Base-by-base conservation (phyloP, 1,140 invertebrate genomes). In the Spodoptera frugiperda region DNA sequence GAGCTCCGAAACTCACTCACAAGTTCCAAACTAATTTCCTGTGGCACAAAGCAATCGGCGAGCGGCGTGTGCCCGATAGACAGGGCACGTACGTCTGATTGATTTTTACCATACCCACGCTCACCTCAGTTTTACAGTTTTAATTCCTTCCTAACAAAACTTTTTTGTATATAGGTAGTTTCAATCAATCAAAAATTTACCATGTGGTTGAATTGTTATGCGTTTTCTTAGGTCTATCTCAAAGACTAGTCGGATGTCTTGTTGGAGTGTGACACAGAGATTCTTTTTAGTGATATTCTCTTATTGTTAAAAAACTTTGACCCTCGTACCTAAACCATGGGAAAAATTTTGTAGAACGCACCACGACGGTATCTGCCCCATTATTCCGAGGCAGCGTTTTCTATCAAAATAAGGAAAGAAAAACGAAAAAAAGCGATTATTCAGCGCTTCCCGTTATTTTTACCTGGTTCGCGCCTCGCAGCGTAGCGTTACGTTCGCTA, bases 11-110 rank as follows among this genome's bases (percentile, higher is more conserved):
- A 84, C 80, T 83, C 86, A 76, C 76, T 88, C 77, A 78, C 85
- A 85, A 91, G 84, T 90, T 89, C 80, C 81, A 89, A 93, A 93
- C 89, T 91, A 91, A 93, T 93, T 91, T 93, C 91, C 90, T 89
- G 90, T 67, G 86, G 87, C 86, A 89, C 87, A 90, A 89, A 89
- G 88, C 91, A 91, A 93, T 93, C 90, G 86, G 48, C 81, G 76
- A 74, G 80, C 81, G 83, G 86, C 87, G 86, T 87, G 78, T 85
- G 81, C 81, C 78, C 78, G 85, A 88, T 89, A 80, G 84, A 77
- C 73, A 75, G 74, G 78, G 85, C 83, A 84, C 85, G 84, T 86
- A 76, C 68, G 77, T 67, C 77, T 82, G 84, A 87, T 89, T 87
- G 85, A 87, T 85, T 89, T 76, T 70, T 65, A 54, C 54, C 48